These are phyloP conservation scores for Astur gentilis DNA, from an alignment of 2,113 vertebrate genomes.

Conservation along the genomic window DNA sequence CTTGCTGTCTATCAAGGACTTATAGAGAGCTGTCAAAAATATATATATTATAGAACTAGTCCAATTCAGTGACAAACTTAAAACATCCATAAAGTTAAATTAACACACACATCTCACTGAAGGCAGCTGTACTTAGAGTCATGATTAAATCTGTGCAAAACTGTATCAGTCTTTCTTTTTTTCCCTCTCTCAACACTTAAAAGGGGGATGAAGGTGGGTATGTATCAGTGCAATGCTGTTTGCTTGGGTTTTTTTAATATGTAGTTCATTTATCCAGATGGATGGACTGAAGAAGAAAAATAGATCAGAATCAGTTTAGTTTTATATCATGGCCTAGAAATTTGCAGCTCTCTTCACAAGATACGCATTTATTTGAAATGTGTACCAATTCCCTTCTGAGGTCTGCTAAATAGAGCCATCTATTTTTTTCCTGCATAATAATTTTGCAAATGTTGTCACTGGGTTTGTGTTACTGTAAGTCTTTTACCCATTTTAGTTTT, in stretches of 20 bases:
- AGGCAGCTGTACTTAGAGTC: not conserved
- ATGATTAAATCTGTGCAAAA: not conserved
- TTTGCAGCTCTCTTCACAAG: not conserved
- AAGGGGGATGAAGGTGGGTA: not conserved
- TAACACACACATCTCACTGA: not conserved
- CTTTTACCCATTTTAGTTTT: not conserved
- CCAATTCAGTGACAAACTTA: not conserved
- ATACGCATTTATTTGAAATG: not conserved
- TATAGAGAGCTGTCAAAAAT: not conserved
- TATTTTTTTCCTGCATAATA: not conserved
- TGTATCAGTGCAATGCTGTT: rapidly evolving
- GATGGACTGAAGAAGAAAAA: not conserved
- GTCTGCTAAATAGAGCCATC: not conserved
- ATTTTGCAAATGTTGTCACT: not conserved
- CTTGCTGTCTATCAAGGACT: not conserved
- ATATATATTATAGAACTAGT: not conserved
- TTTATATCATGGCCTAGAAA: not conserved
- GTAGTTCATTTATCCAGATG: not conserved
- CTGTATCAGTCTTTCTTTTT: not conserved
- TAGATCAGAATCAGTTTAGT: not conserved
- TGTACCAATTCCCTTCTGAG: not conserved
- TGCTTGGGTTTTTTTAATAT: not conserved
- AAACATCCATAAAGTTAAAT: not conserved
- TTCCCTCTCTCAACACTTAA: not conserved
- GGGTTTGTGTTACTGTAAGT: not conserved